Percentiles rank a stretch among this genome's conserved stretches.
Evolutionary conservation across 2,888 invertebrate genomes (phyloP).

Genomic region (Agonopterix arenella): DNA sequence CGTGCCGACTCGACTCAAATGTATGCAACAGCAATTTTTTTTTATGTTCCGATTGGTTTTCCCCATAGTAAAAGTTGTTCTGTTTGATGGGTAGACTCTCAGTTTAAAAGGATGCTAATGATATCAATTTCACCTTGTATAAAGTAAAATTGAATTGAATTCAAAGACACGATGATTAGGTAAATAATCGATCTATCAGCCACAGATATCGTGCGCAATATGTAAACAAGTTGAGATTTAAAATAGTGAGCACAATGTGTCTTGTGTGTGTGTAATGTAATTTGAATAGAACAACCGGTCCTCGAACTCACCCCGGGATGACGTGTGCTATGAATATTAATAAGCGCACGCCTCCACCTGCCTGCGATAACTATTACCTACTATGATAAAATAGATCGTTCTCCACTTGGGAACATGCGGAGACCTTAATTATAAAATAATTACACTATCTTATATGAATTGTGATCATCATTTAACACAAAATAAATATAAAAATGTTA

Average conservation of each 20-base stretch:
- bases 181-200: no score
- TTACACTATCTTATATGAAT: neutral
- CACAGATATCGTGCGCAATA: no score
- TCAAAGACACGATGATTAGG: no score
- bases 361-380: constrained; percentile 40
- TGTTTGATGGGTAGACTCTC: no score
- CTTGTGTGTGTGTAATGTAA: constrained; percentile 21
- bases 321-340: constrained; percentile 67
- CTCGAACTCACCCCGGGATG: constrained; percentile 39
- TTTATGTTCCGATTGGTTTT: no score
- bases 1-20: no score
- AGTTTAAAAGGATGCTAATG: no score
- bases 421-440: neutral
- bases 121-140: no score
- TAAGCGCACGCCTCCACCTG: constrained; percentile 44
- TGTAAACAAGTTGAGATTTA: neutral
- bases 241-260: neutral
- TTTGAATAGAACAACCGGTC: constrained; percentile 38
- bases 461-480: neutral
- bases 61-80: no score
- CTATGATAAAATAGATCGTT: constrained; percentile 43
- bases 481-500: neutral
- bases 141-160: no score
- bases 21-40: no score
- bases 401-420: constrained; percentile 10